These are phyloP conservation scores for Spatulosminthurus flaviceps DNA, from an alignment of 2,888 invertebrate species.

Conservation along the genomic window DNA sequence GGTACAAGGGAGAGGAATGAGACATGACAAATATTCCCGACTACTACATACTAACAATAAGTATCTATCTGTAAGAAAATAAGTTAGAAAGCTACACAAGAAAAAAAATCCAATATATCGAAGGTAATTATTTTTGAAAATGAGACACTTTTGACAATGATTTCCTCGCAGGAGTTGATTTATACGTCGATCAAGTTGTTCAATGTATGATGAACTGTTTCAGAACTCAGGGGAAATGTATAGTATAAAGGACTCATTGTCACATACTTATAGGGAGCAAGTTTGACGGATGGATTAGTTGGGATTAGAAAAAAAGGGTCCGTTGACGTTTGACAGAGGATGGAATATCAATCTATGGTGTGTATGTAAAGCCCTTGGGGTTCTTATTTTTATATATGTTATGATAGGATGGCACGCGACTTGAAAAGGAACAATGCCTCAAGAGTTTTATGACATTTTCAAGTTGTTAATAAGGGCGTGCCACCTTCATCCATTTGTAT, in stretches of 20 bases:
- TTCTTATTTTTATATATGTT: neutral
- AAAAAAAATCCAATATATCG: neutral
- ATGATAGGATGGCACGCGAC: slow-evolving; percentile 35
- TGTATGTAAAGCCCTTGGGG: neutral
- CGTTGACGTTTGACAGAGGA: neutral
- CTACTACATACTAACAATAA: too few species aligned
- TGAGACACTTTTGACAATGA: slow-evolving; percentile 11
- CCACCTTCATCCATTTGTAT: slow-evolving; percentile 39
- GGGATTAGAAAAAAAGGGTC: neutral
- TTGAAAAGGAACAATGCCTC: slow-evolving; percentile 28
- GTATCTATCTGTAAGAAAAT: too few species aligned
- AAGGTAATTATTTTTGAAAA: slow-evolving; percentile 14
- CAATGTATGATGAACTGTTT: too few species aligned
- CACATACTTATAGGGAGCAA: neutral
- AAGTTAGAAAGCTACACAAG: too few species aligned
- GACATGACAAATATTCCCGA: too few species aligned
- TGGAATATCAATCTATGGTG: neutral
- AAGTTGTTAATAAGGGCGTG: slow-evolving; percentile 46
- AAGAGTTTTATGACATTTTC: slow-evolving; percentile 38
- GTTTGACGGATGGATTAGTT: slow-evolving; percentile 11
- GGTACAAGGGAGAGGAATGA: too few species aligned
- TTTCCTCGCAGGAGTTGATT: neutral
- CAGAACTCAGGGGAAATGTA: too few species aligned
- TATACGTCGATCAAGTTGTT: neutral
- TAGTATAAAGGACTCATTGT: too few species aligned